A percentile compares a stretch with the other conserved stretches of the same genome.
Conservation (phyloP, 2,888 invertebrate genomes). For the Theretra japonica region DNA sequence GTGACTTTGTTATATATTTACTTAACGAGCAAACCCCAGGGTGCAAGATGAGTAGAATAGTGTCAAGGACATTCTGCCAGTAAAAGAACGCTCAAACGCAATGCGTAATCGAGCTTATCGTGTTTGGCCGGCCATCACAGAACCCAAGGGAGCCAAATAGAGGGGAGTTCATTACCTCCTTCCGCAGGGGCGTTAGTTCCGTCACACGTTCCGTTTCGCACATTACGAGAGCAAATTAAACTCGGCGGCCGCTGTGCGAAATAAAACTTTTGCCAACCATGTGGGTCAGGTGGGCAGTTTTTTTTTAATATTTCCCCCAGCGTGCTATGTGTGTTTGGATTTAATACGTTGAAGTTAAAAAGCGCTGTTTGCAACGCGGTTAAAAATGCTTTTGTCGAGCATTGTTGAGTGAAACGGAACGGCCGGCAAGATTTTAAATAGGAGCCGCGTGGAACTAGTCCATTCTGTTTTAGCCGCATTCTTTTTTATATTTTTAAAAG, state of each 20-base stretch:
- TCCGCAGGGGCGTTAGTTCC: slow-evolving; percentile 56
- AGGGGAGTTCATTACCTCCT: slow-evolving; percentile 60
- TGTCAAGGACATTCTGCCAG: not conserved
- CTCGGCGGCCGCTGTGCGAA: slow-evolving; percentile 34
- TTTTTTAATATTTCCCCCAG: slow-evolving; percentile 64
- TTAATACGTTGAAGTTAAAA: slow-evolving; percentile 41
- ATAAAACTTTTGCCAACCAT: slow-evolving; percentile 46
- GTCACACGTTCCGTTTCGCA: slow-evolving; percentile 42
- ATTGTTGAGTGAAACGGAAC: slow-evolving; percentile 39
- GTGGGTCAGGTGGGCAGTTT: slow-evolving; percentile 55
- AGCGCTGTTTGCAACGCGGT: slow-evolving; percentile 42
- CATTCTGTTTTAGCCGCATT: not conserved
- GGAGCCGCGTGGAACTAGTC: not conserved
- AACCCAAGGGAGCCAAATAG: slow-evolving; percentile 47
- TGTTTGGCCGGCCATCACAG: slow-evolving; percentile 45
- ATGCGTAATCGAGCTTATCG: slow-evolving; percentile 46
- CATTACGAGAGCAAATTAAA: slow-evolving; percentile 42
- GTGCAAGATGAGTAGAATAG: too few species aligned
- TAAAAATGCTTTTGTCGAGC: slow-evolving; percentile 37
- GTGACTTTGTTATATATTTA: too few species aligned
- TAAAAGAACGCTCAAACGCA: slow-evolving; percentile 1
- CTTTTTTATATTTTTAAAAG: not conserved
- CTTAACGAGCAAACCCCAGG: too few species aligned
- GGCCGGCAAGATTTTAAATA: slow-evolving; percentile 30
- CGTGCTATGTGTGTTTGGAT: slow-evolving; percentile 43